phyloP scores from a whole-genome alignment of 2,797 vertebrate species.

The Gadopsis marmoratus region DNA sequence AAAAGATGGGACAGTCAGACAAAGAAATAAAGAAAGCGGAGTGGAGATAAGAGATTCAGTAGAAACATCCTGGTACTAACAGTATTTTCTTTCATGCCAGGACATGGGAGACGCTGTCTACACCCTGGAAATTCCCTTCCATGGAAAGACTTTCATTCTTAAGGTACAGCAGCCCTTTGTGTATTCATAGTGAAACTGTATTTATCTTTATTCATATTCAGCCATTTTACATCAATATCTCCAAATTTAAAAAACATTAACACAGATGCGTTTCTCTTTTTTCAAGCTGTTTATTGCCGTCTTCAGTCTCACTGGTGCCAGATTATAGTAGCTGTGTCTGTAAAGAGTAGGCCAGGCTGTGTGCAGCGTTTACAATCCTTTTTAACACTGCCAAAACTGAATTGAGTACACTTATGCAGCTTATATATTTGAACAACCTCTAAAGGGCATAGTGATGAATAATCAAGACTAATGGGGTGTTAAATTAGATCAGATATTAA shows the following conservation, averaged over 20 bases:
- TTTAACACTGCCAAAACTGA: background rate
- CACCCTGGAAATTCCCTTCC: conserved; percentile 93
- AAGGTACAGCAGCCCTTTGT: conserved; percentile 86
- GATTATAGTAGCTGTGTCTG: background rate
- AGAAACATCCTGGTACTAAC: background rate
- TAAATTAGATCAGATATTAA: conserved; percentile 12
- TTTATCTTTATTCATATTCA: no score
- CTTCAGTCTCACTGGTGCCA: background rate
- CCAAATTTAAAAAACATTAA: no score
- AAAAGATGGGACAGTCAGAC: background rate
- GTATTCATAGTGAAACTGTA: background rate
- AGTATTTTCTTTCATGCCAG: conserved; percentile 70
- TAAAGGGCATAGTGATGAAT: background rate
- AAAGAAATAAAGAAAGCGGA: background rate
- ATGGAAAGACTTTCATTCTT: conserved; percentile 96
- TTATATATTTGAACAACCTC: conserved; percentile 3
- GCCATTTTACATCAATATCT: background rate
- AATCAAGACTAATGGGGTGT: background rate
- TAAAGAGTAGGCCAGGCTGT: background rate
- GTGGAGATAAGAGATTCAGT: background rate
- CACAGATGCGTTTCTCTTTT: no score
- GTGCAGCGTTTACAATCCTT: background rate
- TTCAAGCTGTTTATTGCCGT: background rate
- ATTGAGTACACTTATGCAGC: background rate
- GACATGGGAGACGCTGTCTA: conserved; percentile 93